Base-by-base conservation (phyloP, 2,888 invertebrate genomes). In the Synergus umbraculus region DNA sequence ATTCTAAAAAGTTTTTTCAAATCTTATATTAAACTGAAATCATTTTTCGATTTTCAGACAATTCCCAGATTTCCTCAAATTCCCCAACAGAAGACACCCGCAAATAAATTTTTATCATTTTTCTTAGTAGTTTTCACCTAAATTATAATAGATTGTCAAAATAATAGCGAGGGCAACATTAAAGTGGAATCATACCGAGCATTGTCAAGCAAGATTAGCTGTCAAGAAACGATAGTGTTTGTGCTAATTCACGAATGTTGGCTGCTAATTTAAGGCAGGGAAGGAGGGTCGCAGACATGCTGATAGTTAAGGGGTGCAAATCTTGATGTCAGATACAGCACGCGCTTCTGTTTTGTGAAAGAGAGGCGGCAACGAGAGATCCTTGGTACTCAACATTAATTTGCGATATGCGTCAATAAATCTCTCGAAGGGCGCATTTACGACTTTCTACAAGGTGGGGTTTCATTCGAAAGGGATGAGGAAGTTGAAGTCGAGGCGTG, bases 371-470 rank as follows among this genome's bases (percentile, higher is more conserved):
- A 66, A 65, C n/a, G 29, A 3, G 44, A 67, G 37, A 78, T 77
- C 65, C 76, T 43, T 60, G 54, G 73, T 77, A 83, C 83, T 83
- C 85, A 83, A 85, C 85, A 86, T 86, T 87, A 88, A 88, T 88
- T 88, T 86, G 83, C 85, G 85, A 87, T 84, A 81, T 83, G 83
- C 79, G 78, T 76, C 84, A 84, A 87, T 86, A 88, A 85, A 87
- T 88, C 86, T 86, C 76, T 76, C 9, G 73, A 65, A 63, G 76
- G 60, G 78, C 63, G 80, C 81, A 76, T 83, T 83, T 80, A 77
- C 83, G 67, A 81, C 79, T 49, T 69, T 46, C 49, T 64, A 66
- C 29, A 64, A 46, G 79, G 29, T 46, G 66, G 49, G 37, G 67
- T 69, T 63, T 63, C 54, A 82, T 78, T 79, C 76, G 63, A 63